Conservation (phyloP, 2,797 vertebrate species). For the Xerus rutilus region DNA sequence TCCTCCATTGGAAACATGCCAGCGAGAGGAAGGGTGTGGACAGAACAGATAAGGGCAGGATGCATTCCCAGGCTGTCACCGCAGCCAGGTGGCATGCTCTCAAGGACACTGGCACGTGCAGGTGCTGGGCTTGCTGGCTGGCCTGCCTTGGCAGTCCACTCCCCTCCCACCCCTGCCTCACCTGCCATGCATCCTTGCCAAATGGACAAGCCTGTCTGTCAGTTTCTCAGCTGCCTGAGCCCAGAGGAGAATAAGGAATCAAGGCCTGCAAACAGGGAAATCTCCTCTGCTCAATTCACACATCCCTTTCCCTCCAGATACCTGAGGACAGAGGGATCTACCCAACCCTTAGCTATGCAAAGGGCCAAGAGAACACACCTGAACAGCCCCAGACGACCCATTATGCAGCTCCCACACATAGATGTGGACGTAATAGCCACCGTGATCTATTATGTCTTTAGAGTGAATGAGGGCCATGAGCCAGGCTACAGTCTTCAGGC, state of each 20-base stretch:
- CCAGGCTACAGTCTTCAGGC: rapidly evolving
- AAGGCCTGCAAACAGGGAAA: neutral
- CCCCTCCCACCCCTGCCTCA: neutral
- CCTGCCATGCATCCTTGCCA: slow-evolving; percentile 31
- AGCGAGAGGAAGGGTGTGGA: rapidly evolving
- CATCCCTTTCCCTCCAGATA: neutral
- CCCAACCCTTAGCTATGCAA: too few species aligned
- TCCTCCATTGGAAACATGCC: rapidly evolving
- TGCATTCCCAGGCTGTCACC: neutral
- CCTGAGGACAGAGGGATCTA: rapidly evolving
- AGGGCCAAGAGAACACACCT: neutral
- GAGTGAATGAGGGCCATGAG: neutral
- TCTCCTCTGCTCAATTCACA: neutral
- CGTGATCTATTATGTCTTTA: rapidly evolving
- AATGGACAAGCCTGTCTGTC: neutral
- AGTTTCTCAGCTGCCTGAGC: neutral
- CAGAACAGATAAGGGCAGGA: rapidly evolving
- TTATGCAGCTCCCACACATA: neutral
- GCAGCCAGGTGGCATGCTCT: neutral
- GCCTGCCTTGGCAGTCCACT: neutral
- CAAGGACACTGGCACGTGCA: neutral
- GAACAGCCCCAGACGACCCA: rapidly evolving
- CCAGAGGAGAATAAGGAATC: neutral
- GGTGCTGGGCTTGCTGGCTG: neutral
- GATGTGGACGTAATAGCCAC: neutral